Evolutionary conservation across 2,888 invertebrate species (phyloP), one percentile per base, ranked within the genome.

Genomic region (Coecobrya sp.): DNA sequence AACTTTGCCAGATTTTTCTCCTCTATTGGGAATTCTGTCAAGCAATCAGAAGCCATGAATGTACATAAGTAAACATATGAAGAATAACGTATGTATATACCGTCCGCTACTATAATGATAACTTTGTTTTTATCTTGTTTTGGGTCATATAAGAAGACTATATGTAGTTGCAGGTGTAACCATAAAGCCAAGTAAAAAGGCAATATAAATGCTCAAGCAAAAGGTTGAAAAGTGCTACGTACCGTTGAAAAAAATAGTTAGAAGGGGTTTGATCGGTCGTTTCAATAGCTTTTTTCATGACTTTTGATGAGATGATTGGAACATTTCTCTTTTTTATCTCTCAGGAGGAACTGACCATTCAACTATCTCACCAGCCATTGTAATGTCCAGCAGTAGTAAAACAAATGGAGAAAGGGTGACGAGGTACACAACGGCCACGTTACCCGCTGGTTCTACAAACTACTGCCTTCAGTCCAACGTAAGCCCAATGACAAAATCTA

Each of bases 391-490:
- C 85, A 91, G 92, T 79, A 93, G 89, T 89, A 88, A 81, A 79
- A 88, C 87, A 84, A 93, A 93, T 91, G 92, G 93, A 55, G 92
- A 93, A 27, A 92, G 92, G 91, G 86, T 88, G 82, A 82, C 92
- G 22, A 86, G 93, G 76, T 92, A 91, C 87, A 91, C 93, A 62
- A 91, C 93, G 45, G 91, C 93, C 36, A 82, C 92, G 68, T 62
- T 92, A 49, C 92, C 93, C 45, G 79, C 86, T 89, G 62, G 89
- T 22, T 92, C 93, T 13, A 85, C 94, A n/a, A 92, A 93, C 84
- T 94, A 94, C 93, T 94, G 94, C 91, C 93, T 93, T 87, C 94
- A 94, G 79, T 82, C 93, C 65, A 94, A 94, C 86, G 94, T 94
- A 93, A 93, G 93, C 36, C 5, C 22, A 22, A 62, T 79, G 16